Evolutionary conservation across 2,113 vertebrate species (phyloP).

Genomic region (Cromileptes altivelis): DNA sequence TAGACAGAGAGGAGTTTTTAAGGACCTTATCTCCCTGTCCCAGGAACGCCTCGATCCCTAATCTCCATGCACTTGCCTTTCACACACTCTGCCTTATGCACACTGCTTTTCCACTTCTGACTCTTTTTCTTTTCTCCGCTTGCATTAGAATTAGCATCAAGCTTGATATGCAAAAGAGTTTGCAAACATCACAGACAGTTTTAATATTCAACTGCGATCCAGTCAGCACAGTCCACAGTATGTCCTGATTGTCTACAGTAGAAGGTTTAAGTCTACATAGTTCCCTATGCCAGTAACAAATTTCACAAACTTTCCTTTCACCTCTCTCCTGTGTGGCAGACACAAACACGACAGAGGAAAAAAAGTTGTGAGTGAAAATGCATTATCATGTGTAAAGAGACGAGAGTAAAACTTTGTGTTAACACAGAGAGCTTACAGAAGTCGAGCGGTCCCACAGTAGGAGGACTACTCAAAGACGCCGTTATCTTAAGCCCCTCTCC

Average conservation of each 20-base stretch:
- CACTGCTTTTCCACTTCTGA: slow-evolving; percentile 15
- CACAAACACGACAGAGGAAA: neutral
- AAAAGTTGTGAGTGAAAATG: neutral
- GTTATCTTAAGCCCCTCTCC: neutral
- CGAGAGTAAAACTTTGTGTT: neutral
- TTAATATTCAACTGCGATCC: slow-evolving; percentile 11
- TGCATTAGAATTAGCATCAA: neutral
- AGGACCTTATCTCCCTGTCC: slow-evolving; percentile 45
- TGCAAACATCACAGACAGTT: slow-evolving; percentile 23
- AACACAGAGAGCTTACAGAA: neutral
- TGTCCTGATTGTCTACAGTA: neutral
- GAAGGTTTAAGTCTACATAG: neutral
- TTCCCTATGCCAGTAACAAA: neutral
- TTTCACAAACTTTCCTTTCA: neutral
- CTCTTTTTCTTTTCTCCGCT: neutral
- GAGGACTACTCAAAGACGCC: neutral
- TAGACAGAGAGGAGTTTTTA: slow-evolving; percentile 21
- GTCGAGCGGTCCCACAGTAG: neutral
- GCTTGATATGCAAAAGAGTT: slow-evolving; percentile 42
- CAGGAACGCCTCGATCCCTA: slow-evolving; percentile 46
- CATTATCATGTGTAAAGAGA: neutral
- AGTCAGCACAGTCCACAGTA: neutral
- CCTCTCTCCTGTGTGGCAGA: neutral
- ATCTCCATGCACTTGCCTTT: slow-evolving; percentile 30
- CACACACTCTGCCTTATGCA: slow-evolving; percentile 9